Evolutionary conservation across 2,888 invertebrate species (phyloP).

Genomic region (Timandra comae): DNA sequence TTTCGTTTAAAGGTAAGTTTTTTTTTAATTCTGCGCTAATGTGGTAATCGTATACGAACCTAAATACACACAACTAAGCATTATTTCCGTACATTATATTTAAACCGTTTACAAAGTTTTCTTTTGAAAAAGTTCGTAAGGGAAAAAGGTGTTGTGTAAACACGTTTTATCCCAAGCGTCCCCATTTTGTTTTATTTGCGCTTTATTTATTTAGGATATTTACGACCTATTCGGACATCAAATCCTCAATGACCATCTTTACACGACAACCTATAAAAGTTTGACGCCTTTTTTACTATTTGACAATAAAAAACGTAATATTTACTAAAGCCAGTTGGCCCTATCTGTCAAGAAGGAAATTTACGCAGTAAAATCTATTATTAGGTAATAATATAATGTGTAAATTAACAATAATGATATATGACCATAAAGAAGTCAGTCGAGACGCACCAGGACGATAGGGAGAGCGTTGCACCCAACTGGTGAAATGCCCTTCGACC

Average conservation of each 20-base stretch:
- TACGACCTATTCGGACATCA: conserved; percentile 24
- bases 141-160: not conserved
- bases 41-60: too few relatives aligned
- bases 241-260: conserved; percentile 23
- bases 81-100: too few relatives aligned
- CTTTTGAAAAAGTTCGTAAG: not conserved
- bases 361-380: conserved; percentile 54
- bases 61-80: too few relatives aligned
- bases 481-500: conserved; percentile 49
- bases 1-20: conserved; percentile 59
- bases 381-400: conserved; percentile 47
- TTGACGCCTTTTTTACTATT: conserved; percentile 17
- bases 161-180: conserved; percentile 3
- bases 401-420: conserved; percentile 50
- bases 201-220: conserved; percentile 30
- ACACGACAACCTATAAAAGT: conserved; percentile 10
- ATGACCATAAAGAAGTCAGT: conserved; percentile 61
- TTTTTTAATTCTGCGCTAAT: too few relatives aligned
- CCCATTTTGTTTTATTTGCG: conserved; percentile 20
- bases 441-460: conserved; percentile 50
- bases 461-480: conserved; percentile 57
- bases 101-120: not conserved
- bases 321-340: conserved; percentile 16
- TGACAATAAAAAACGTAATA: conserved; percentile 18
- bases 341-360: conserved; percentile 36